These are phyloP conservation scores for Eulithis prunata DNA, from an alignment of 2,888 invertebrate species.

Conservation along the genomic window DNA sequence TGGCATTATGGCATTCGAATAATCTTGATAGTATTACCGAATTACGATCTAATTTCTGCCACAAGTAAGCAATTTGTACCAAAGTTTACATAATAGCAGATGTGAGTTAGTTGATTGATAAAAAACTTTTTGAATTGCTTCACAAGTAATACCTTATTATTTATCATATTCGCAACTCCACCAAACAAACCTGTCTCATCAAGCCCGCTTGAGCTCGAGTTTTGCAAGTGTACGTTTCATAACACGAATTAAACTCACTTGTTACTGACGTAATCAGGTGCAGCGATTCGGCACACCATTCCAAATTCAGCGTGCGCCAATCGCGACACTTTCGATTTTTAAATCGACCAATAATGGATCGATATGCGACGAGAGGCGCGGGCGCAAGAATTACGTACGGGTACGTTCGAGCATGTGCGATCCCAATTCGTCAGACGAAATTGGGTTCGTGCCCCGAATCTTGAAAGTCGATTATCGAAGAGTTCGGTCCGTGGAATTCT, in stretches of 20 bases:
- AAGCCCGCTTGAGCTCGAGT: constrained; percentile 42
- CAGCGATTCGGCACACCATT: constrained; percentile 55
- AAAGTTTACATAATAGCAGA: not conserved
- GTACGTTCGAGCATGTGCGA: constrained; percentile 27
- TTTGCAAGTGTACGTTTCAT: constrained; percentile 64
- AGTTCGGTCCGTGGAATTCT: constrained; percentile 47
- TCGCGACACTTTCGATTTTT: constrained; percentile 65
- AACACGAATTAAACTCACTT: constrained; percentile 47
- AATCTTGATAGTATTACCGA: not conserved
- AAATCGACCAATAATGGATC: constrained; percentile 51
- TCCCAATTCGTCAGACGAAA: constrained; percentile 45
- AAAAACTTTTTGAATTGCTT: too few species aligned
- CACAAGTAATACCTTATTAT: not conserved
- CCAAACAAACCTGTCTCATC: constrained; percentile 50
- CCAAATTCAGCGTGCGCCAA: constrained; percentile 55
- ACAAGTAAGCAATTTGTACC: not conserved
- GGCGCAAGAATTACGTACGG: constrained; percentile 33
- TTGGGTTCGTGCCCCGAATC: constrained; percentile 59
- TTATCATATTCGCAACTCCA: constrained; percentile 17
- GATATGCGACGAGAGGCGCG: constrained; percentile 27
- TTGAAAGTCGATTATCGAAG: constrained; percentile 49
- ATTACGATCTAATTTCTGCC: constrained; percentile 5
- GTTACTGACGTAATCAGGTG: constrained; percentile 54
- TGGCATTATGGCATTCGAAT: not conserved
- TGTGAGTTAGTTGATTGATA: too few species aligned